Conservation (phyloP, 2,888 invertebrate species). For the Lasioglossum leucozonium region DNA sequence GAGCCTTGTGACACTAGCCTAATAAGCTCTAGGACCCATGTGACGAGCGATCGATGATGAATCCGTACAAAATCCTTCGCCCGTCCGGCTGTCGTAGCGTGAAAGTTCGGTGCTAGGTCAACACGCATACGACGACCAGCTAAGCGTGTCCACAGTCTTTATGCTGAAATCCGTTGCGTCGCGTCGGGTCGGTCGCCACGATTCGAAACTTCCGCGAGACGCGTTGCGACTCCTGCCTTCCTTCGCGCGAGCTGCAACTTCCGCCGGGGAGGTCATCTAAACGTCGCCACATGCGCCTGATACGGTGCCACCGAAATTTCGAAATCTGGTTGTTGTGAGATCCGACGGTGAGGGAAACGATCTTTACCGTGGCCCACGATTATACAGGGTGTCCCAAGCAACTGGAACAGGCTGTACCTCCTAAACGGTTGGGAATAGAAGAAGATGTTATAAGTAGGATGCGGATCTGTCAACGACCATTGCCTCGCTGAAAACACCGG, state of each 20-base stretch:
- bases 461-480: no score
- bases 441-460: no score
- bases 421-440: no score
- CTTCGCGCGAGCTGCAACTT: conserved; percentile 13
- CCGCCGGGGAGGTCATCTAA: conserved; percentile 30
- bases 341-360: conserved; percentile 42
- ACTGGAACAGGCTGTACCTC: no score
- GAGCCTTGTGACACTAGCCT: conserved; percentile 82
- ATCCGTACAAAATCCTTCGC: conserved; percentile 80
- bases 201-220: conserved; percentile 31
- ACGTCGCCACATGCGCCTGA: conserved; percentile 79
- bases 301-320: conserved; percentile 82
- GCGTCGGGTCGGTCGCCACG: no score
- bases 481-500: no score
- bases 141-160: conserved; percentile 31
- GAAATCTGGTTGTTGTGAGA: conserved; percentile 83
- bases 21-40: conserved; percentile 81
- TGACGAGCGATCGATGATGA: conserved; percentile 83
- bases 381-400: not conserved
- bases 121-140: conserved; percentile 62
- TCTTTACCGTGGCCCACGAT: not conserved
- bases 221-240: conserved; percentile 4
- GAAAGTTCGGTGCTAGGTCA: conserved; percentile 77
- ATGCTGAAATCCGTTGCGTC: conserved; percentile 47
- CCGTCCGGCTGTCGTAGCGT: conserved; percentile 54